Evolutionary conservation across 2,113 vertebrate genomes (phyloP).

Genomic region (Echinops telfairi): DNA sequence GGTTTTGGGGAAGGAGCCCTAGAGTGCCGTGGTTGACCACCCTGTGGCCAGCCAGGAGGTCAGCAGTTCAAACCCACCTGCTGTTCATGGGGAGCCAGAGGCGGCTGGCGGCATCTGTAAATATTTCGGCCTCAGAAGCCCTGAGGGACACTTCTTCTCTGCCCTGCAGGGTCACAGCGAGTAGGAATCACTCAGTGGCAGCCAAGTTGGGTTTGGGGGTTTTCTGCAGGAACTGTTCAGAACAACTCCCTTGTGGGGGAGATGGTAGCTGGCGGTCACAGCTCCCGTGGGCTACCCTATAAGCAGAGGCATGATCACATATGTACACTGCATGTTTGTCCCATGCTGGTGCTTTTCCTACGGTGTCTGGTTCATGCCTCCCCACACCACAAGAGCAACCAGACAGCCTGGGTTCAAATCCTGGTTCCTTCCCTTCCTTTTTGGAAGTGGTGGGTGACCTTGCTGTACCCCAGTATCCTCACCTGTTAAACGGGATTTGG

Average conservation of each 20-base stretch:
- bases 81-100: background rate
- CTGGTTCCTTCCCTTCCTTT: background rate
- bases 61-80: background rate
- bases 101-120: background rate
- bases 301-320: fast-evolving
- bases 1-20: background rate
- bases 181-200: background rate
- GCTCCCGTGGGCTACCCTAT: fast-evolving
- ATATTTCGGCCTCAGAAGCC: background rate
- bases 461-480: background rate
- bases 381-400: background rate
- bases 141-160: background rate
- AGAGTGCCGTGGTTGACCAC: background rate
- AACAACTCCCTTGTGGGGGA: fast-evolving
- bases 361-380: background rate
- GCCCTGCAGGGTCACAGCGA: background rate
- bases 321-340: fast-evolving
- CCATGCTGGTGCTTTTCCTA: fast-evolving
- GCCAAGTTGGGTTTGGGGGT: background rate
- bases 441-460: background rate
- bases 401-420: background rate
- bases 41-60: background rate
- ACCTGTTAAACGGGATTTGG: background rate
- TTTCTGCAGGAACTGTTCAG: background rate
- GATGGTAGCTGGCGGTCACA: fast-evolving